phyloP scores from a whole-genome alignment of 1,140 invertebrate species.

The Fopius arisanus region DNA sequence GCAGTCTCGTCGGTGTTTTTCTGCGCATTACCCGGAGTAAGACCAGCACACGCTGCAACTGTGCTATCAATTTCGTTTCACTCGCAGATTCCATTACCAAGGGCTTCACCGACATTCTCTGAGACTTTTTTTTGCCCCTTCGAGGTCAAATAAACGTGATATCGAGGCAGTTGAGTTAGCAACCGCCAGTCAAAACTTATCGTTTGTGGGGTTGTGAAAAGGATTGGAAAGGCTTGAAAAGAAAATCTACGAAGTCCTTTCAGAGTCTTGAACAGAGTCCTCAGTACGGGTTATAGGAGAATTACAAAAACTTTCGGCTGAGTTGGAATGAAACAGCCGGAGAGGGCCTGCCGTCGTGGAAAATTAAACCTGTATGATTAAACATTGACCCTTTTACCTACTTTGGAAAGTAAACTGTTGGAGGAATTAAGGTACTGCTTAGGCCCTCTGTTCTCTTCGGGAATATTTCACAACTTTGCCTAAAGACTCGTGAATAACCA shows the following conservation, averaged over 20 bases:
- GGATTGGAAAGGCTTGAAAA: background rate
- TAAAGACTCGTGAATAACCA: slow-evolving; percentile 14
- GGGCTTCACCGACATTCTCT: background rate
- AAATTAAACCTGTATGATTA: slow-evolving; percentile 4
- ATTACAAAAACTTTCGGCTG: background rate
- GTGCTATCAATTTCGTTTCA: slow-evolving; percentile 10
- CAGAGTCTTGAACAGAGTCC: background rate
- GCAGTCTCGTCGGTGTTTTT: background rate
- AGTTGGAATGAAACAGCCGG: background rate
- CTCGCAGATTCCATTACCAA: slow-evolving; percentile 11
- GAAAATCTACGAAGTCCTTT: background rate
- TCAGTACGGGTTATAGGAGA: background rate
- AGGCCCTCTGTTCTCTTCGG: too few relatives aligned
- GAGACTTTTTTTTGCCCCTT: background rate
- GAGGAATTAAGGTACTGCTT: background rate
- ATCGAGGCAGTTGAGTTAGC: background rate
- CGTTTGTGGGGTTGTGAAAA: slow-evolving; percentile 1
- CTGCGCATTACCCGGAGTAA: background rate
- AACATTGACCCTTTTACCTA: background rate
- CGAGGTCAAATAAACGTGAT: background rate
- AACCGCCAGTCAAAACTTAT: slow-evolving; percentile 16
- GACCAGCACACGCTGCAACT: background rate
- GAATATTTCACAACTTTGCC: background rate
- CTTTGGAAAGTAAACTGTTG: background rate
- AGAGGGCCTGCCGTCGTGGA: background rate